These are phyloP conservation scores for Petrolisthes cinctipes DNA, from an alignment of 2,888 invertebrate genomes.

Conservation along the genomic window DNA sequence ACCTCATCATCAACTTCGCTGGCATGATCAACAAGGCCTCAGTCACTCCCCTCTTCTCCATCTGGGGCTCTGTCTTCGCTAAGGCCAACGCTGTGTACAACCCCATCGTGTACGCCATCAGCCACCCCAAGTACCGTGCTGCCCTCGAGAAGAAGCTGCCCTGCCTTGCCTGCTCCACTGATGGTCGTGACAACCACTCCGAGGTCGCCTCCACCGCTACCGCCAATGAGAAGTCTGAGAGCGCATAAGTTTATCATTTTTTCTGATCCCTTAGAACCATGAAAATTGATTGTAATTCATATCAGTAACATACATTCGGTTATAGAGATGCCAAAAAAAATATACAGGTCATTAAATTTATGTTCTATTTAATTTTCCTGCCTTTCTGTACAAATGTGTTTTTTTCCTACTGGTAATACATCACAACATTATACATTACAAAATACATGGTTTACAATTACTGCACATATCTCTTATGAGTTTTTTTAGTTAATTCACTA, in stretches of 20 bases:
- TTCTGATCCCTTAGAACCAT: no score
- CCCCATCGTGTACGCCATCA: conserved; percentile 67
- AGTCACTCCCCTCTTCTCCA: conserved; percentile 50
- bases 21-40: conserved; percentile 66
- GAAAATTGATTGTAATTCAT: no score
- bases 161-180: conserved; percentile 54
- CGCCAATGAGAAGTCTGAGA: conserved; percentile 21
- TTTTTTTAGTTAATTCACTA: no score
- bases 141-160: conserved; percentile 61
- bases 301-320: no score
- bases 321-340: no score
- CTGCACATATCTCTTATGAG: no score
- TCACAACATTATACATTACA: no score
- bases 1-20: conserved; percentile 67
- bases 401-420: no score
- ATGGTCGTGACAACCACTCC: neutral
- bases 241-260: neutral
- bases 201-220: neutral
- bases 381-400: no score
- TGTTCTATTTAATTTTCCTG: no score
- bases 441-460: no score
- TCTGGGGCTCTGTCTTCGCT: conserved; percentile 66
- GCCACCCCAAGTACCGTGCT: conserved; percentile 67
- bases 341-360: no score
- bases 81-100: conserved; percentile 70